Percentiles rank a stretch among this genome's conserved stretches.
phyloP scores from a whole-genome alignment of 2,888 invertebrate species.

The Timema cristinae region DNA sequence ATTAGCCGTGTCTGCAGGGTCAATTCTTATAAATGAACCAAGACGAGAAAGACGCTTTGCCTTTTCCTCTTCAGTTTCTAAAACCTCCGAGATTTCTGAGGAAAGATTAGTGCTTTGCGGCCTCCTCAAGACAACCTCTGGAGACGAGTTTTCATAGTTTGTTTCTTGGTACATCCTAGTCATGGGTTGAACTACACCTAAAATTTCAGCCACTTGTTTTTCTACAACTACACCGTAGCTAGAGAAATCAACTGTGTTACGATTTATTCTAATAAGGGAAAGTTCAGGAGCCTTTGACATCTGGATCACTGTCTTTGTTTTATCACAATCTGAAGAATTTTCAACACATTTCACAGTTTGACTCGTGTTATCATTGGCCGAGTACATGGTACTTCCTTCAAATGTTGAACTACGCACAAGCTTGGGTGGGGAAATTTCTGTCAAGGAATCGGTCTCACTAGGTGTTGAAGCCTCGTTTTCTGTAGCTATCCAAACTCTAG shows the following conservation, averaged over 20 bases:
- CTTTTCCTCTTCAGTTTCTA: slow-evolving; percentile 35
- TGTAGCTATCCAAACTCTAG: slow-evolving; percentile 56
- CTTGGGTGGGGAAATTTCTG: neutral
- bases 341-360: slow-evolving; percentile 19
- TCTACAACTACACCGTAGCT: neutral
- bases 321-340: neutral
- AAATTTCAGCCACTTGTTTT: slow-evolving; percentile 16
- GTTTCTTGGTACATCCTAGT: neutral
- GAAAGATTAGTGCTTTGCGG: slow-evolving; percentile 4
- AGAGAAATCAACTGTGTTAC: slow-evolving; percentile 3
- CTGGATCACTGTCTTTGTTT: neutral
- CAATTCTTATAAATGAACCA: slow-evolving; percentile 51
- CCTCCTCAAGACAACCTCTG: slow-evolving; percentile 22
- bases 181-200: slow-evolving; percentile 17
- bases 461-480: slow-evolving; percentile 11
- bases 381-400: slow-evolving; percentile 47
- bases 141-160: neutral
- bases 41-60: slow-evolving; percentile 48
- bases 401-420: slow-evolving; percentile 58
- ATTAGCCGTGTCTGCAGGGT: slow-evolving; percentile 37
- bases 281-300: neutral
- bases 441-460: no score
- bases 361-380: slow-evolving; percentile 5
- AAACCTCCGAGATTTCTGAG: slow-evolving; percentile 35
- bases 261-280: neutral